A percentile compares a stretch with the other conserved stretches of the same genome.
These are phyloP conservation scores for Drosophila atripex DNA, from an alignment of 2,888 invertebrate genomes.

Conservation along the genomic window DNA sequence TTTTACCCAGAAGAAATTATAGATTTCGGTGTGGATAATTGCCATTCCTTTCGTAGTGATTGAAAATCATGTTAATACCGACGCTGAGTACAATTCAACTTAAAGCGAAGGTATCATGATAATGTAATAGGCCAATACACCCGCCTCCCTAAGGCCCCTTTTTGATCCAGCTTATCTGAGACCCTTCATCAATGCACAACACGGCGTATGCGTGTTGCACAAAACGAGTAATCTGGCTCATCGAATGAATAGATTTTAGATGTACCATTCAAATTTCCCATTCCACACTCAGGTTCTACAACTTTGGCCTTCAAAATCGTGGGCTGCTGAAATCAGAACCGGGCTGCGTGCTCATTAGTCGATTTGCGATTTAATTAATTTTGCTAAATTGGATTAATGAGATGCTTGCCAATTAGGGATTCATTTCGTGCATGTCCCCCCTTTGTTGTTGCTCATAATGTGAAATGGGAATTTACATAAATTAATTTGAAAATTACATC, in stretches of 20 bases:
- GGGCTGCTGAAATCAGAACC: slow-evolving; percentile 51
- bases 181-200: slow-evolving; percentile 59
- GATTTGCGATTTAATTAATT: slow-evolving; percentile 78
- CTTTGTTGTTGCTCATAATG: slow-evolving; percentile 42
- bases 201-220: slow-evolving; percentile 59
- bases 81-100: slow-evolving; percentile 43
- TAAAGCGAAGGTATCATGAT: slow-evolving; percentile 8
- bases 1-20: no score
- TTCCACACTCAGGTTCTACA: not conserved
- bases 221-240: slow-evolving; percentile 58
- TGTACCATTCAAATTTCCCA: slow-evolving; percentile 37
- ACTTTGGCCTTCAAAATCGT: slow-evolving; percentile 42
- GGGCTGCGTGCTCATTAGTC: slow-evolving; percentile 71
- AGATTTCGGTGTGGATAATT: no score
- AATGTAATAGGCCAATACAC: not conserved
- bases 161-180: slow-evolving; percentile 22
- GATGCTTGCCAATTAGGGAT: slow-evolving; percentile 70
- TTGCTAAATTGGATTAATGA: slow-evolving; percentile 79
- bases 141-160: not conserved
- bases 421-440: slow-evolving; percentile 52
- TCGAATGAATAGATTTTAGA: slow-evolving; percentile 64
- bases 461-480: slow-evolving; percentile 68
- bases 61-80: slow-evolving; percentile 8
- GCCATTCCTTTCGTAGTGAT: no score
- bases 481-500: slow-evolving; percentile 55